Percentiles rank a stretch among this genome's conserved stretches.
phyloP scores from a whole-genome alignment of 2,888 invertebrate species.

The Oxyteleia sp. region DNA sequence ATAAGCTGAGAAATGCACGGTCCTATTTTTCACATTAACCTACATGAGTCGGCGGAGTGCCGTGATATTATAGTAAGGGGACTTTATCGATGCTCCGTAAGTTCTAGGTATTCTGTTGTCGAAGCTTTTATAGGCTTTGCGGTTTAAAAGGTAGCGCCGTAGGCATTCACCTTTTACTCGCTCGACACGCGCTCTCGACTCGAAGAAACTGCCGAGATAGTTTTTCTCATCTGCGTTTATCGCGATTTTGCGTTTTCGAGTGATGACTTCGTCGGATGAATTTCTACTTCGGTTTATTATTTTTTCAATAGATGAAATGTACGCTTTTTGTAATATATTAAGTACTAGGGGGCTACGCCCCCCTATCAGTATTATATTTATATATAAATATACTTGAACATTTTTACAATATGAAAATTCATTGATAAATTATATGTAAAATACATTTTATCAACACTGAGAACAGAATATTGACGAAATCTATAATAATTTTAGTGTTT shows the following conservation, averaged over 20 bases:
- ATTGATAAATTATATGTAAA: too few relatives aligned
- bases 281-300: too few relatives aligned
- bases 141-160: constrained; percentile 18
- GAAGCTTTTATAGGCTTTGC: constrained; percentile 74
- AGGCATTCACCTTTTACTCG: constrained; percentile 8
- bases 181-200: background rate
- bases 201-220: background rate
- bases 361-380: too few relatives aligned
- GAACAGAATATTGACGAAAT: too few relatives aligned
- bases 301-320: too few relatives aligned
- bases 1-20: constrained; percentile 62
- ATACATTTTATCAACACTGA: too few relatives aligned
- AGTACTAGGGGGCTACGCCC: too few relatives aligned
- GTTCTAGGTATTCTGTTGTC: constrained; percentile 76
- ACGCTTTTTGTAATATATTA: too few relatives aligned
- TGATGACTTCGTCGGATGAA: too few relatives aligned
- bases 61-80: constrained; percentile 39
- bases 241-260: background rate
- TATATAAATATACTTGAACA: too few relatives aligned
- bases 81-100: constrained; percentile 63
- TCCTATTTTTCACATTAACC: constrained; percentile 67
- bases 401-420: too few relatives aligned
- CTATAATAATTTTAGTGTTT: too few relatives aligned
- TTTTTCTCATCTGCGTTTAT: background rate
- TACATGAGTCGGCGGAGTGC: constrained; percentile 47